Conservation (phyloP, 2,888 invertebrate genomes). For the Tenthredo amoena region DNA sequence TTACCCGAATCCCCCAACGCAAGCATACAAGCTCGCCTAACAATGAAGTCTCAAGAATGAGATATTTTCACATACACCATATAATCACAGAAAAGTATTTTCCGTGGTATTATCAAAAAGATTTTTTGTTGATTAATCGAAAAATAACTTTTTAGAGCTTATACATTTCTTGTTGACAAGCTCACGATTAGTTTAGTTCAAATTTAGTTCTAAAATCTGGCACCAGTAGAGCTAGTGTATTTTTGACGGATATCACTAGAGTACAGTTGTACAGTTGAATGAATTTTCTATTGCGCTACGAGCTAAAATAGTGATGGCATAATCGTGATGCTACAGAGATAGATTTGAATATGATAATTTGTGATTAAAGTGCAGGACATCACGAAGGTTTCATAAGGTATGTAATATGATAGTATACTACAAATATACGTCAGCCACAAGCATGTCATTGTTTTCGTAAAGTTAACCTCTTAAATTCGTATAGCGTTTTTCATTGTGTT, state of each 20-base stretch:
- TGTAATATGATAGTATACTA: not conserved
- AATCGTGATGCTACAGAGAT: not conserved
- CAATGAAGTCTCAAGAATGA: no score
- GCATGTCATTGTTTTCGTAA: conserved; percentile 13
- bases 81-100: no score
- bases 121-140: no score
- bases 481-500: not conserved
- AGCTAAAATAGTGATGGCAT: conserved; percentile 41
- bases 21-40: no score
- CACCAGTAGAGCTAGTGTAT: not conserved
- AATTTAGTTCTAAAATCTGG: not conserved
- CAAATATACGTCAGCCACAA: not conserved
- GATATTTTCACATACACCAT: no score
- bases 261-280: conserved; percentile 31
- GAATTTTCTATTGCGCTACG: conserved; percentile 15
- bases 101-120: no score
- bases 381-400: conserved; percentile 22
- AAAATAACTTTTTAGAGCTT: no score
- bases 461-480: conserved; percentile 20
- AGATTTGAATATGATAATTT: conserved; percentile 35
- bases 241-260: conserved; percentile 5
- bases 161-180: no score
- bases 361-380: conserved; percentile 39
- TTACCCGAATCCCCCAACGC: no score
- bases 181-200: not conserved